These are phyloP conservation scores for Drosophila mettleri DNA, from an alignment of 2,888 invertebrate genomes.

Conservation along the genomic window DNA sequence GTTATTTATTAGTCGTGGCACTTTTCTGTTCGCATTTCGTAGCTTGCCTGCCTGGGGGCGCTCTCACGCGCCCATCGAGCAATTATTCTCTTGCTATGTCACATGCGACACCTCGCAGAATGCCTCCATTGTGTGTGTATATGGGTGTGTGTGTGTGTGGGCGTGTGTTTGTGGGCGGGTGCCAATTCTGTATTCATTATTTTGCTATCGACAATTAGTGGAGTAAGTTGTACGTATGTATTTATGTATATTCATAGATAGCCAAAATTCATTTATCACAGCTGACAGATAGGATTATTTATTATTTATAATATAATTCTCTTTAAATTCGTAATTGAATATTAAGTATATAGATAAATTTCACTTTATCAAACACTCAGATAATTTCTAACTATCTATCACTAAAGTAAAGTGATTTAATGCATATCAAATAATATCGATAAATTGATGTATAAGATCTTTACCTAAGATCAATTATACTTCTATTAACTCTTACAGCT, in stretches of 20 bases:
- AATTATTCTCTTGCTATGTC: slow-evolving; percentile 62
- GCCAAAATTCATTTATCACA: slow-evolving; percentile 4
- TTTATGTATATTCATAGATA: background rate
- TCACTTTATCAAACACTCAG: background rate
- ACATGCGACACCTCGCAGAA: slow-evolving; percentile 51
- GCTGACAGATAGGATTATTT: slow-evolving; percentile 12
- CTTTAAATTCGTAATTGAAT: background rate
- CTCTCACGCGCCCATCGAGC: slow-evolving; percentile 24
- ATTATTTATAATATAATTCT: background rate
- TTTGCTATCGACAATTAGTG: slow-evolving; percentile 21
- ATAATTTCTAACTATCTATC: background rate
- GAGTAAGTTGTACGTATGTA: background rate
- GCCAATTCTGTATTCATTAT: slow-evolving; percentile 11
- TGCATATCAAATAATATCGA: background rate
- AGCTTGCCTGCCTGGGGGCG: background rate
- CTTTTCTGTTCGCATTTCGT: slow-evolving; percentile 31
- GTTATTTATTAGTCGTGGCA: slow-evolving; percentile 56
- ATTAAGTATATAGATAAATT: slow-evolving; percentile 2
- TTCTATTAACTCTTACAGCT: no score
- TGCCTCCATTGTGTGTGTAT: slow-evolving; percentile 14
- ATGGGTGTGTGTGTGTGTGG: background rate
- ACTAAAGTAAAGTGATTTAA: background rate
- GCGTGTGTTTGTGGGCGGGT: background rate
- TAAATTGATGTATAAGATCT: no score
- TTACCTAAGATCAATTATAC: no score